Conservation (phyloP, 2,113 vertebrate species). For the Hemiprocne comata region DNA sequence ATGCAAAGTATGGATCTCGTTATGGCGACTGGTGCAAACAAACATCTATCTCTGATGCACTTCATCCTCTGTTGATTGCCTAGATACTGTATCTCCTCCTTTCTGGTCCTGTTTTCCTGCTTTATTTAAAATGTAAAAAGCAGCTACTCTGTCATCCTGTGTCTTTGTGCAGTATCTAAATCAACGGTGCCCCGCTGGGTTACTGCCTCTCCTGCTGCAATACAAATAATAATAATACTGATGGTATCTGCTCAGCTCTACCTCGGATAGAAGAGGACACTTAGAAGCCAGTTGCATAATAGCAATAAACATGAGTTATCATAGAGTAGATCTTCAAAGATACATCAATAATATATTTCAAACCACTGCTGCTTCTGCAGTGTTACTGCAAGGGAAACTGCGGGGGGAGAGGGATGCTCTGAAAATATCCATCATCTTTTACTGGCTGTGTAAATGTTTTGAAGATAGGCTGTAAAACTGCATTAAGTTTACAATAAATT, state of each 20-base stretch:
- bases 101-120: not conserved
- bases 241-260: not conserved
- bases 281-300: constrained; percentile 15
- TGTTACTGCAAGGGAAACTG: not conserved
- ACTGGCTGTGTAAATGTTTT: constrained; percentile 60
- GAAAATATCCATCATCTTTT: constrained; percentile 66
- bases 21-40: not conserved
- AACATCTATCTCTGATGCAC: not conserved
- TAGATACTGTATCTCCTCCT: not conserved
- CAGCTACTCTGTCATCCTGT: not conserved
- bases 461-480: constrained; percentile 45
- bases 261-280: not conserved
- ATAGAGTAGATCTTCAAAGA: constrained; percentile 38
- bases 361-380: not conserved
- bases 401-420: not conserved
- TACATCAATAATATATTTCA: constrained; percentile 42
- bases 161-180: not conserved
- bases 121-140: constrained; percentile 20
- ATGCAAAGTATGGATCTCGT: not conserved
- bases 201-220: not conserved
- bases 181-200: constrained; percentile 12
- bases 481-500: constrained; percentile 57
- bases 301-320: constrained; percentile 33
- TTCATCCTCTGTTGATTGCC: not conserved
- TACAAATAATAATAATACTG: not conserved